Percentiles rank a stretch among this genome's conserved stretches.
phyloP scores from a whole-genome alignment of 2,113 vertebrate species.

The Macroglossus sobrinus region DNA sequence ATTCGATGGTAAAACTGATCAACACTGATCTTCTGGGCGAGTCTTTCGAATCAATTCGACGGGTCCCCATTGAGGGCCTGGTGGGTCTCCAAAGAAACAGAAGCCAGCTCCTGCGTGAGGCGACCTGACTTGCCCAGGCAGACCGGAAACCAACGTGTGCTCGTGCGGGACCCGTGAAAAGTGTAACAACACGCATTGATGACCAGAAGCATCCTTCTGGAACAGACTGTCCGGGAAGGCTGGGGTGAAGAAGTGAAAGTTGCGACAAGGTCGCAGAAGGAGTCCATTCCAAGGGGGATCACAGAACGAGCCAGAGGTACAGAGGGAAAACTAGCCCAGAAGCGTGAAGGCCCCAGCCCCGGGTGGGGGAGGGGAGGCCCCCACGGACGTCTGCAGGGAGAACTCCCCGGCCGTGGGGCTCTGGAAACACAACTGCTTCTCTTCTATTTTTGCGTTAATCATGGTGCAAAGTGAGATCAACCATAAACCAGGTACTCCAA shows the following conservation, averaged over 20 bases:
- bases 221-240: background rate
- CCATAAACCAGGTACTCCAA: too few relatives aligned
- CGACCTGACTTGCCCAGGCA: background rate
- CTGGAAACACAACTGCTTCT: too few relatives aligned
- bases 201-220: fast-evolving
- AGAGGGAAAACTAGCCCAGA: fast-evolving
- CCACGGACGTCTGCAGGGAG: fast-evolving
- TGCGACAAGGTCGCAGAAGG: background rate
- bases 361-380: fast-evolving
- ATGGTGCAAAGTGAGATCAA: background rate
- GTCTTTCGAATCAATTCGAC: background rate
- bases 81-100: background rate
- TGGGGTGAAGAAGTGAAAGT: background rate
- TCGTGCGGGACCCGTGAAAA: background rate
- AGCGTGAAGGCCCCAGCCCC: fast-evolving
- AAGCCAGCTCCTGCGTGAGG: background rate
- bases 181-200: fast-evolving
- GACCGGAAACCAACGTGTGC: background rate
- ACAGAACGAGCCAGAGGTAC: background rate
- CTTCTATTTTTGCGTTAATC: background rate
- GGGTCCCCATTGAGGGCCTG: fast-evolving
- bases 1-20: background rate
- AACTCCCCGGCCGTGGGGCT: background rate
- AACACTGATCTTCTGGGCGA: background rate
- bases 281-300: background rate